phyloP scores from a whole-genome alignment of 2,113 vertebrate species.

The Thinocorus orbignyianus region DNA sequence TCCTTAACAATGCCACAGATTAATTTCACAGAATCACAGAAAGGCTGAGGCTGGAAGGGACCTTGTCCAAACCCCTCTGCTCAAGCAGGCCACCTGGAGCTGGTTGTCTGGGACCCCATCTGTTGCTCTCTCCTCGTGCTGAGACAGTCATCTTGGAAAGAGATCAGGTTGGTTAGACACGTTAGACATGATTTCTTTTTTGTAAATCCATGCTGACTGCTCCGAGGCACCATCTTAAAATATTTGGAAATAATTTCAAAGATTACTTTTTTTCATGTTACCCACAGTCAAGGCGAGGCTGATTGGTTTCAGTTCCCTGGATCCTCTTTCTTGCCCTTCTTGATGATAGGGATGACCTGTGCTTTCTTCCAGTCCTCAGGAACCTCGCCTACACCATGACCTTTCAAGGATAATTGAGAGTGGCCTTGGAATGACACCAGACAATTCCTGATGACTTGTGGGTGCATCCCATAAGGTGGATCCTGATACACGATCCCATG shows the following conservation, averaged over 20 bases:
- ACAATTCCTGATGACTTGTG: neutral
- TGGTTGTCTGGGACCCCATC: neutral
- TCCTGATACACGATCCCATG: neutral
- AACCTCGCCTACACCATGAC: neutral
- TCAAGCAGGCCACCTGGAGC: neutral
- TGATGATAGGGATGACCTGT: neutral
- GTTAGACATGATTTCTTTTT: neutral
- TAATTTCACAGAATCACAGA: neutral
- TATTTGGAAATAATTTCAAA: neutral
- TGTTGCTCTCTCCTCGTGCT: neutral
- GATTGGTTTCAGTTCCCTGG: neutral
- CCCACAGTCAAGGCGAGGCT: neutral
- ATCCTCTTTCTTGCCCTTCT: neutral
- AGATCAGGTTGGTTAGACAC: neutral
- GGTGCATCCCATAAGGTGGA: neutral
- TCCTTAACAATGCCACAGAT: neutral
- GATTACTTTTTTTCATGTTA: neutral
- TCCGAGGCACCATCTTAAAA: neutral
- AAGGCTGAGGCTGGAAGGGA: neutral
- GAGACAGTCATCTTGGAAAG: neutral
- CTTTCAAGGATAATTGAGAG: neutral
- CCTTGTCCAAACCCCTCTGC: neutral
- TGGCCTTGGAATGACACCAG: neutral
- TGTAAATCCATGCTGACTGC: neutral
- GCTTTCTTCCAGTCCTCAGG: neutral